phyloP scores from a whole-genome alignment of 2,888 invertebrate species.

The Marronus borbonicus region DNA sequence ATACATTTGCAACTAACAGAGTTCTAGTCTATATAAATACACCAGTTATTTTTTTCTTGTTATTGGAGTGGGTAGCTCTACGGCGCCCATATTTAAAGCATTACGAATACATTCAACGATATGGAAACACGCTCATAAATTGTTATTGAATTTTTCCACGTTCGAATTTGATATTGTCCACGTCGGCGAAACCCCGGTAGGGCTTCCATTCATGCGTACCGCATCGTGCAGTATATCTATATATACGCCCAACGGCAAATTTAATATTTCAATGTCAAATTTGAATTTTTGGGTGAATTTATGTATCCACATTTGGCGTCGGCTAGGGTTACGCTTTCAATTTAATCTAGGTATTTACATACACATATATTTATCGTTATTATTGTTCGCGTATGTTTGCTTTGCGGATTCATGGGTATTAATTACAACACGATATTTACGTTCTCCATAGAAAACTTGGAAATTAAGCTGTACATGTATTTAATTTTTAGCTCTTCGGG shows the following conservation, averaged over 20 bases:
- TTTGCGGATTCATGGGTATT: not conserved
- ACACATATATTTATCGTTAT: slow-evolving; percentile 15
- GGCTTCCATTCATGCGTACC: too few relatives aligned
- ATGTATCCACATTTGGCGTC: slow-evolving; percentile 2
- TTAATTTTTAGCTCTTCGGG: too few relatives aligned
- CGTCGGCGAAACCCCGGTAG: not conserved
- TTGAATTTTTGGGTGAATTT: slow-evolving; percentile 21
- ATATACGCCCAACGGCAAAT: not conserved
- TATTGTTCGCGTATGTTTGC: not conserved
- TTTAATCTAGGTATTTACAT: slow-evolving; percentile 6
- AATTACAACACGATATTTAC: slow-evolving; percentile 6
- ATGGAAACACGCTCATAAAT: slow-evolving; percentile 28
- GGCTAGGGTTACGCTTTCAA: slow-evolving; percentile 7
- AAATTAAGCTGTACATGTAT: not conserved
- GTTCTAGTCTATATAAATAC: not conserved
- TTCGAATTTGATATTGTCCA: slow-evolving; percentile 33
- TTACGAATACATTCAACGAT: slow-evolving; percentile 18
- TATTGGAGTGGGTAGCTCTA: too few relatives aligned
- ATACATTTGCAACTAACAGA: too few relatives aligned
- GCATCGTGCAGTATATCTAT: too few relatives aligned
- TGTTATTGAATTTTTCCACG: slow-evolving; percentile 40
- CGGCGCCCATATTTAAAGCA: not conserved
- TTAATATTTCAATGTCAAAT: slow-evolving; percentile 31
- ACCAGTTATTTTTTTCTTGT: not conserved
- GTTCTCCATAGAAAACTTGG: not conserved